Base-by-base conservation (phyloP, 2,113 vertebrate genomes). In the Scartelaos histophorus region DNA sequence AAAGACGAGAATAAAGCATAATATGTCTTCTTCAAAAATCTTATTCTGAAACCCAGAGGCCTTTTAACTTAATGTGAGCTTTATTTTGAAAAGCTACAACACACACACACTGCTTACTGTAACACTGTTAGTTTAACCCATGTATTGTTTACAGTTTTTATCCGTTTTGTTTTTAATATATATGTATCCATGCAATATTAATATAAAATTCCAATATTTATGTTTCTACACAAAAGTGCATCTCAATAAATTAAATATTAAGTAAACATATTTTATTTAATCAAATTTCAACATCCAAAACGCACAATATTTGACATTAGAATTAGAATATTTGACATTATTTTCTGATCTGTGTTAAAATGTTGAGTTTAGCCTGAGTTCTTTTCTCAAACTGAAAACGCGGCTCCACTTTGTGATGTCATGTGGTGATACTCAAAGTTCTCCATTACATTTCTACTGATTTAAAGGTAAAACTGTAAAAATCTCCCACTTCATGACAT, bases 11-110 rank as follows among this genome's bases (percentile, higher is more conserved):
- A 17, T 51, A 5, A 56, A 22, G 7, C 54, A 57, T 24, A 57
- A 21, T 22, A 56, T 57, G n/a, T 24, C n/a, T 56, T 60, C 57
- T 25, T 24, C 11, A 29, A 61, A 24, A 17, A 16, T 61, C 22
- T 61, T 61, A 24, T 74, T 70, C 82, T 78, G 78, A 67, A 81
- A 70, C 19, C 70, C 71, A 49, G 69, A 56, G 49, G 71, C 67
- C 69, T 73, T 73, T 49, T 67, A 66, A 81, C 65, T 73, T 75
- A 70, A 73, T 62, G 47, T 80, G 58, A 56, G 60, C 58, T 75
- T 60, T 70, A 71, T 66, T 73, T 65, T 66, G 47, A 38, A 53
- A 78, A 80, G 25, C 70, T 62, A 57, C 7, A 69, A 66, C 65
- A 69, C 53, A 66, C 53, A n/a, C 22, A 58, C 22, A 75, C 17